Conservation (phyloP, 2,797 vertebrate species). For the Sarcophilus harrisii region DNA sequence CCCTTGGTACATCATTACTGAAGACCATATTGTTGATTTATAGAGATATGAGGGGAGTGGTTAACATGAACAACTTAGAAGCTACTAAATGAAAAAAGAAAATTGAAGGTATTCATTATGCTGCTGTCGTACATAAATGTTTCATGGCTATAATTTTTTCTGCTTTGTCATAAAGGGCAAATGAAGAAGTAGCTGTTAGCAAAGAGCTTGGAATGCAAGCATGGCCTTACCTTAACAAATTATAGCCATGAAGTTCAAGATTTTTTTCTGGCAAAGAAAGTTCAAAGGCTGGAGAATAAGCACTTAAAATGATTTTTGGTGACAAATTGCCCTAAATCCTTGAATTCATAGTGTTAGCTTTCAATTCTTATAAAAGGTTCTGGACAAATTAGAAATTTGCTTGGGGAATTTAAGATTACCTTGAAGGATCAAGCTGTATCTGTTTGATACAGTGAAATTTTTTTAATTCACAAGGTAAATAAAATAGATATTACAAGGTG, state of each 20-base stretch:
- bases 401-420: not conserved
- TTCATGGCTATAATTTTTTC: not conserved
- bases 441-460: not conserved
- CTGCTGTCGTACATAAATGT: not conserved
- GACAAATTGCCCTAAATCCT: not conserved
- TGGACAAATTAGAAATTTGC: not conserved
- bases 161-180: not conserved
- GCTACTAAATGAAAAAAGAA: not conserved
- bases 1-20: not conserved
- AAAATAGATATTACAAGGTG: not conserved
- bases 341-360: not conserved
- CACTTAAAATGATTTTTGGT: not conserved
- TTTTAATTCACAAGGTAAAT: not conserved
- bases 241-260: constrained; percentile 1
- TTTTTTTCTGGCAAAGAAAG: not conserved
- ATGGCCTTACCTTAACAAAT: not conserved
- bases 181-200: not conserved
- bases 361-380: not conserved
- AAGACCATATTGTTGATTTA: not conserved
- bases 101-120: not conserved
- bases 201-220: not conserved
- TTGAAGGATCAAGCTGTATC: not conserved
- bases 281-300: not conserved
- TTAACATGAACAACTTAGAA: not conserved
- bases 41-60: not conserved